A percentile compares a stretch with the other conserved stretches of the same genome.
phyloP scores from a whole-genome alignment of 2,797 vertebrate genomes.

The Halcyon badia region DNA sequence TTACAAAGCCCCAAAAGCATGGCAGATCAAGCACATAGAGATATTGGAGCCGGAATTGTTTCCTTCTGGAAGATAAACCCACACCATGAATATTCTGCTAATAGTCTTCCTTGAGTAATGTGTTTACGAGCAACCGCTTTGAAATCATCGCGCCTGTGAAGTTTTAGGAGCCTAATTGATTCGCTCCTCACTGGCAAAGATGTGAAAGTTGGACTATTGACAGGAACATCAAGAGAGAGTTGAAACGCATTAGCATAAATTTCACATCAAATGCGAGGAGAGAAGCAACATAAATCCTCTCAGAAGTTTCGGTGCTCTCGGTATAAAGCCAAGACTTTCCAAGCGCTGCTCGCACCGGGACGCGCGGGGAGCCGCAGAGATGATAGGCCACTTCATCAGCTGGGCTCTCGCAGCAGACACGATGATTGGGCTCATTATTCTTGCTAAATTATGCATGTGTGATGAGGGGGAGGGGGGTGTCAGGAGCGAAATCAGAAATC shows the following conservation, averaged over 20 bases:
- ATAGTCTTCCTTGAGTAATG: not conserved
- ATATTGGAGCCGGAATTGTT: not conserved
- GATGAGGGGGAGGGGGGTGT: not conserved
- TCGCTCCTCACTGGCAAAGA: slow-evolving; percentile 21
- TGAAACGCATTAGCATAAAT: slow-evolving; percentile 25
- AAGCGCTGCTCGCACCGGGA: slow-evolving; percentile 5
- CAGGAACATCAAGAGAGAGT: not conserved
- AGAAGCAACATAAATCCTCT: slow-evolving; percentile 77
- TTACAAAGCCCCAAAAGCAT: not conserved
- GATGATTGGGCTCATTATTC: slow-evolving; percentile 20
- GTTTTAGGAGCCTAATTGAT: not conserved
- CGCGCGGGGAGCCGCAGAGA: not conserved
- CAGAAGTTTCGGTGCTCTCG: slow-evolving; percentile 80
- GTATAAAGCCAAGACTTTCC: slow-evolving; percentile 78
- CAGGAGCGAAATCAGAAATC: not conserved
- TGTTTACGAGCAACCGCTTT: slow-evolving; percentile 16
- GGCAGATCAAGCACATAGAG: not conserved
- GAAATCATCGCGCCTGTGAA: not conserved
- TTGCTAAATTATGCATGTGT: slow-evolving; percentile 10
- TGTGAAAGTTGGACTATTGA: not conserved
- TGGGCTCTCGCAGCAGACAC: not conserved
- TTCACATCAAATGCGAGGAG: slow-evolving; percentile 5
- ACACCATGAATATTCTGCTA: not conserved
- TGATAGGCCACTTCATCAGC: not conserved
- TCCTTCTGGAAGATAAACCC: not conserved